Evolutionary conservation across 2,888 invertebrate species (phyloP).

Genomic region (Chromoteleia sp.): DNA sequence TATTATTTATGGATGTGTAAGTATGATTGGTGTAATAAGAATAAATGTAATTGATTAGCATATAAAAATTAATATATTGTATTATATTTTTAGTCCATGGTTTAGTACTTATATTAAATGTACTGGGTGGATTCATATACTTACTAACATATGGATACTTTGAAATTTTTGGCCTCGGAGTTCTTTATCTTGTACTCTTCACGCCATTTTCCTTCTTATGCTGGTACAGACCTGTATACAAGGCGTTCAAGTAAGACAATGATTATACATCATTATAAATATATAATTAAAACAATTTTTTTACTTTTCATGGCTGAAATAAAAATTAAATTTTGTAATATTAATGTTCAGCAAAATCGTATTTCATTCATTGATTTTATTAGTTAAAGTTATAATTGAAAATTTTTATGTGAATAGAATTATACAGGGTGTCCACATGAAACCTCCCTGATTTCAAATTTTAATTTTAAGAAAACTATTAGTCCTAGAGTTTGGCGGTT

Average conservation of each 20-base stretch:
- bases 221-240: constrained; percentile 99
- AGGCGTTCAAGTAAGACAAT: constrained; percentile 92
- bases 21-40: constrained; percentile 84
- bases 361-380: too few species aligned
- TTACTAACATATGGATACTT: constrained; percentile 88
- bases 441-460: too few species aligned
- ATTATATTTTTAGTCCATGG: constrained; percentile 92
- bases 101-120: constrained; percentile 92
- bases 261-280: too few species aligned
- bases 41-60: not conserved
- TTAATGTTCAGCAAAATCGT: too few species aligned
- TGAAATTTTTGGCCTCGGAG: constrained; percentile 93
- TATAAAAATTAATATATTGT: constrained; percentile 1
- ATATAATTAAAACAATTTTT: too few species aligned
- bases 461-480: too few species aligned
- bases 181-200: constrained; percentile 95
- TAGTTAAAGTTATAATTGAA: too few species aligned
- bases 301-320: too few species aligned
- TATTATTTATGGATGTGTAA: constrained; percentile 99
- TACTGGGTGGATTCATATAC: constrained; percentile 93
- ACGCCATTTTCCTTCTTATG: constrained; percentile 99
- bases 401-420: too few species aligned
- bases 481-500: too few species aligned
- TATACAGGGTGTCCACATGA: too few species aligned
- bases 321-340: too few species aligned